Percentiles rank a stretch among this genome's conserved stretches.
These are phyloP conservation scores for Crotalus helleri DNA, from an alignment of 2,113 vertebrate genomes.

Conservation along the genomic window DNA sequence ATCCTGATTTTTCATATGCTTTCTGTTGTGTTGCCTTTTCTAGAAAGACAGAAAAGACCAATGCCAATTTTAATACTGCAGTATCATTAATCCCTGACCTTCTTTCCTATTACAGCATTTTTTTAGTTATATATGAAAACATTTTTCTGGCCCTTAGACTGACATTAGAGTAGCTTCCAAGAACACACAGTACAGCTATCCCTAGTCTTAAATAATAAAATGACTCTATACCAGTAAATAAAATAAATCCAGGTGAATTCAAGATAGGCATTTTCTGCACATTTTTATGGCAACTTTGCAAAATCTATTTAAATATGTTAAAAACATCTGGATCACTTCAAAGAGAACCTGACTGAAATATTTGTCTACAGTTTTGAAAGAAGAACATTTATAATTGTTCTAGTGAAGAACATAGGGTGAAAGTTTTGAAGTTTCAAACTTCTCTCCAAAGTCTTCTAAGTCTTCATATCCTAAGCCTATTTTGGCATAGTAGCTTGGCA, in stretches of 20 bases:
- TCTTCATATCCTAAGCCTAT: background rate
- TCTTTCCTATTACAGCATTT: background rate
- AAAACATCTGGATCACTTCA: background rate
- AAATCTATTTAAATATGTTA: background rate
- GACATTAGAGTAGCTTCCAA: background rate
- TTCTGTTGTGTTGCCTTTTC: background rate
- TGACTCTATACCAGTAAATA: background rate
- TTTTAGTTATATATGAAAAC: background rate
- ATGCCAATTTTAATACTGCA: background rate
- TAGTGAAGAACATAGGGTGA: background rate
- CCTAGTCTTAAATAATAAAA: background rate
- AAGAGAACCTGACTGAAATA: background rate
- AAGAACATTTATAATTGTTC: background rate
- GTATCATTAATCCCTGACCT: background rate
- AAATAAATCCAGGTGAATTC: background rate
- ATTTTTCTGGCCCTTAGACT: background rate
- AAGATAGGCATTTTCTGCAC: background rate
- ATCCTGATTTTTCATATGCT: background rate
- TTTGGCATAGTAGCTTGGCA: background rate
- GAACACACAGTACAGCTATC: background rate
- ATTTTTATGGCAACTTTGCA: background rate
- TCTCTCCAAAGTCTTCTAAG: background rate
- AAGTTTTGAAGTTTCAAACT: background rate
- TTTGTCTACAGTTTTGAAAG: background rate
- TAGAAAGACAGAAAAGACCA: background rate